Evolutionary conservation across 2,888 invertebrate genomes (phyloP).

Genomic region (Acleris cristana): DNA sequence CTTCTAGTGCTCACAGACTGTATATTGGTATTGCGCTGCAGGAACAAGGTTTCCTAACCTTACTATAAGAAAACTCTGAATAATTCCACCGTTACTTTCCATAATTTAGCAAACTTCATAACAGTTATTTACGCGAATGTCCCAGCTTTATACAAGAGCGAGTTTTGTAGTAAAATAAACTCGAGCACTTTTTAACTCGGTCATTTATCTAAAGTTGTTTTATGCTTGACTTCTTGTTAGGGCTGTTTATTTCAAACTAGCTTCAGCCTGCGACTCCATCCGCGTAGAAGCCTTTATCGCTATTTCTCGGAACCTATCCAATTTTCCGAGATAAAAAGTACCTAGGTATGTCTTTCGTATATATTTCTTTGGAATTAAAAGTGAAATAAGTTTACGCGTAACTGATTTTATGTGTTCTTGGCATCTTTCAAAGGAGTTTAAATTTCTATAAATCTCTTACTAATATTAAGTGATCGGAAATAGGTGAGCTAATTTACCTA

Average conservation of each 20-base stretch:
- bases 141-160: constrained; percentile 3
- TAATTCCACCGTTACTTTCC: constrained; percentile 21
- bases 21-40: not conserved
- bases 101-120: constrained; percentile 11
- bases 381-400: too few species aligned
- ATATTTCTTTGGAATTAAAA: too few species aligned
- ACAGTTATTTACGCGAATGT: constrained; percentile 21
- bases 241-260: not conserved
- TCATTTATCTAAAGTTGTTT: constrained; percentile 3
- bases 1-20: not conserved
- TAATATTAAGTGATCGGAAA: too few species aligned
- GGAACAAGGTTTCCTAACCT: too few species aligned
- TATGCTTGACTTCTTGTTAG: not conserved
- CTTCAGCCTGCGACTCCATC: too few species aligned
- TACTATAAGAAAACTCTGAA: constrained; percentile 10
- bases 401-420: too few species aligned
- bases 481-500: too few species aligned
- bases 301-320: not conserved
- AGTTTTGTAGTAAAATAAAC: constrained; percentile 14
- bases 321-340: not conserved
- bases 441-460: too few species aligned
- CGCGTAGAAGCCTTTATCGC: too few species aligned
- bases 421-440: too few species aligned
- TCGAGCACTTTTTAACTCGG: constrained; percentile 16
- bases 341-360: too few species aligned